phyloP scores from a whole-genome alignment of 2,113 vertebrate genomes.

The Bostrychus sinensis region DNA sequence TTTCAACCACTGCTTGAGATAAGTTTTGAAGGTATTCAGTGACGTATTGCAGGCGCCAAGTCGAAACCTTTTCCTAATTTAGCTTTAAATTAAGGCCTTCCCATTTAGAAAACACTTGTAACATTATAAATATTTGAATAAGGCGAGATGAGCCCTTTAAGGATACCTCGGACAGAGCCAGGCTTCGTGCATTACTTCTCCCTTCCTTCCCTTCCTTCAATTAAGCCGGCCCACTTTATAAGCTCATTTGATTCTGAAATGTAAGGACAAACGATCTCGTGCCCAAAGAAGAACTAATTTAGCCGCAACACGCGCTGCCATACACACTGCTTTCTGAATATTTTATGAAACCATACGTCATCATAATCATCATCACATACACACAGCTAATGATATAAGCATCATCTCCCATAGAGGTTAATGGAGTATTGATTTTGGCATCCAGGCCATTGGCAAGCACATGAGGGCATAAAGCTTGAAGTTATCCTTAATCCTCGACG shows the following conservation, averaged over 20 bases:
- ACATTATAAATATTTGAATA: constrained; percentile 8
- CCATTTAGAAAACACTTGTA: not conserved
- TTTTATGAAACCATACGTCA: constrained; percentile 52
- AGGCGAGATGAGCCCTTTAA: not conserved
- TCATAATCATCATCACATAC: constrained; percentile 32
- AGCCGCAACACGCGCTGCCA: constrained; percentile 18
- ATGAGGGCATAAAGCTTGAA: constrained; percentile 35
- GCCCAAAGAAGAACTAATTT: constrained; percentile 34
- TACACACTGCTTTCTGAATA: constrained; percentile 31
- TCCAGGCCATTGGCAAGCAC: constrained; percentile 37
- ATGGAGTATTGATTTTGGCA: constrained; percentile 67
- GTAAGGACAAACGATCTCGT: constrained; percentile 17
- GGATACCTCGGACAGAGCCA: not conserved
- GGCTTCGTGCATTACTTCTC: not conserved
- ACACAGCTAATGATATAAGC: constrained; percentile 56
- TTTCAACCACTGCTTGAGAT: too few species aligned
- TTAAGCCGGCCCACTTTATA: constrained; percentile 8
- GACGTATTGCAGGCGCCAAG: not conserved
- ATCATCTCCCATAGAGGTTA: constrained; percentile 56
- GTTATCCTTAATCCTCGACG: constrained; percentile 42
- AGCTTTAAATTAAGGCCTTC: constrained; percentile 1
- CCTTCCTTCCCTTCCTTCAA: constrained; percentile 5
- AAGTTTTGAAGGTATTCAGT: too few species aligned
- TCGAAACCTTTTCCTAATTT: not conserved
- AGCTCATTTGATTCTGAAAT: constrained; percentile 22